Base-by-base conservation (phyloP, 1,140 invertebrate genomes). In the Babylonia areolata region DNA sequence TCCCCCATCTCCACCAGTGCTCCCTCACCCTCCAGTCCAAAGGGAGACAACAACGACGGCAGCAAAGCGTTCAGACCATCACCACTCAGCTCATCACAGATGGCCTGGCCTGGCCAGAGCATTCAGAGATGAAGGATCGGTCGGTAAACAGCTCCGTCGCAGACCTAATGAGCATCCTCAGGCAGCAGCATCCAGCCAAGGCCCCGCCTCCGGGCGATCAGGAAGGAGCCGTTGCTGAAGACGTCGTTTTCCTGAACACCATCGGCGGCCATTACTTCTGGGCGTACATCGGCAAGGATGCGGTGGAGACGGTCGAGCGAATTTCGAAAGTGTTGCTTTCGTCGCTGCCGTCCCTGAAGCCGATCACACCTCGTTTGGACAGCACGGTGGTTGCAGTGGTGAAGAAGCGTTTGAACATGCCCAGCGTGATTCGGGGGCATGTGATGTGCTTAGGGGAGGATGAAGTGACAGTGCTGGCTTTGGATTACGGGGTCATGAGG, bases 241-340 rank as follows among this genome's bases (percentile, higher is more conserved):
- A 77, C 75, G 37, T 77, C 3, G 1, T 77, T 37, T 9, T 77
- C 20, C 75, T 77, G 37, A 20, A 77, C 75, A 42, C 20, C 15
- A 77, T 77, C 12, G 75, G 37, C 6, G 75, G 75, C 12, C 35
- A 39, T 23, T 77, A 77, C 37, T 77, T 77, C 75, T 77, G 35
- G 37, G 75, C 75, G 2, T 40, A 77, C 75, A 17, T 77, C 6
- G 75, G 75, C 15, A 3, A 37, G 15, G 75, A 77, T 2, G 75
- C 75, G 12, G 9, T 20, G 20, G 17, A 37, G 15, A 77, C 35
- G 3, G 75, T 77, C 0, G 15, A 77, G 17, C 20, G 11, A 37
- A 77, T 77, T 28, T 40, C 75, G 0, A 37, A 77, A 9, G 11
- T 0, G 3, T 17, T 77, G 9, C 12, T 40, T 28, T 15, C 33